phyloP scores from a whole-genome alignment of 2,113 vertebrate species.

The Sorex fumeus region DNA sequence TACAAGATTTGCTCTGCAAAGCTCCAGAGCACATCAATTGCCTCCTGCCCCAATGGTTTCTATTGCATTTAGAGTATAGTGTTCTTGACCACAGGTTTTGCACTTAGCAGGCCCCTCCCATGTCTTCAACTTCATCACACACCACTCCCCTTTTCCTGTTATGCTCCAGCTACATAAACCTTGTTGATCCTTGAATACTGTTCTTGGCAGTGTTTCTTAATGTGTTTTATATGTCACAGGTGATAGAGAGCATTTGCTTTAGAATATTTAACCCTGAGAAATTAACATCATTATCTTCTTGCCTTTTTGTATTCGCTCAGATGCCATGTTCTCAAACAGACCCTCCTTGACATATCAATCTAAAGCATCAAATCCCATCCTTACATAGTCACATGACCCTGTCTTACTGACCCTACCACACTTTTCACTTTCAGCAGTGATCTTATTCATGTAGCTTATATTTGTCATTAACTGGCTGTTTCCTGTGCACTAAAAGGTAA shows the following conservation, averaged over 20 bases:
- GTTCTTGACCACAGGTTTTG: background rate
- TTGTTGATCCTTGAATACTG: background rate
- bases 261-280: background rate
- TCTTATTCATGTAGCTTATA: background rate
- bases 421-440: background rate
- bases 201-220: background rate
- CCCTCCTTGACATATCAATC: background rate
- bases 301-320: background rate
- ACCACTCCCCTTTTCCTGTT: background rate
- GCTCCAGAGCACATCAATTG: background rate
- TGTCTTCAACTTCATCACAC: background rate
- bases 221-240: background rate
- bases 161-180: background rate
- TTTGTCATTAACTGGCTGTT: background rate
- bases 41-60: background rate
- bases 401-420: background rate
- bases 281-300: background rate
- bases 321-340: conserved; percentile 17
- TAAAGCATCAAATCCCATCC: background rate
- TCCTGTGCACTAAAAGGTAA: background rate
- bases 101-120: background rate
- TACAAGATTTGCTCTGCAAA: background rate
- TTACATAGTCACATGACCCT: background rate
- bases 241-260: background rate
- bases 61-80: background rate